Conservation (phyloP, 2,888 invertebrate genomes). For the Cyrtodaria siliqua region DNA sequence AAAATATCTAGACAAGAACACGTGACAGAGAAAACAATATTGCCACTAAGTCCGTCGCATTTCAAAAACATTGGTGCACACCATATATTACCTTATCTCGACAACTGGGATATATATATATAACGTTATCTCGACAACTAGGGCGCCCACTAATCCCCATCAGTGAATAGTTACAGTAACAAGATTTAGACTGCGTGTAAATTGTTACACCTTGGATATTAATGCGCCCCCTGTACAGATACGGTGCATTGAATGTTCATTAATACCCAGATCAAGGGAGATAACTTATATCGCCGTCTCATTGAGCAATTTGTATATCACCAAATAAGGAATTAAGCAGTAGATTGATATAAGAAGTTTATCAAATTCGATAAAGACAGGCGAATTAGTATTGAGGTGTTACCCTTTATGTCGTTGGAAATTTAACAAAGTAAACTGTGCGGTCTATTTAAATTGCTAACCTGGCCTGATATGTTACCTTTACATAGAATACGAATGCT, state of each 20-base stretch:
- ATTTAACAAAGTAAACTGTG: too few species aligned
- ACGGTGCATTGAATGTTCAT: conserved; percentile 28
- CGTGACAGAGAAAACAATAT: too few species aligned
- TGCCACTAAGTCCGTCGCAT: too few species aligned
- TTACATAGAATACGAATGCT: too few species aligned
- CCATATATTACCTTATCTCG: conserved; percentile 4
- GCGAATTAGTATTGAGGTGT: not conserved
- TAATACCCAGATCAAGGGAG: conserved; percentile 9
- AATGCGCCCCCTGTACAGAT: conserved; percentile 24
- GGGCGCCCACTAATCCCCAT: conserved; percentile 7
- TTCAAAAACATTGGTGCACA: not conserved
- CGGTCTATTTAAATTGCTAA: too few species aligned
- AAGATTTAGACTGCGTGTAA: conserved; percentile 44
- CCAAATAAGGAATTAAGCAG: conserved; percentile 24
- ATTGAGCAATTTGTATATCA: not conserved
- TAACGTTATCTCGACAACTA: not conserved
- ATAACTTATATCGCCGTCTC: conserved; percentile 1
- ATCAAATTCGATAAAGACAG: conserved; percentile 12
- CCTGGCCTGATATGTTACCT: too few species aligned
- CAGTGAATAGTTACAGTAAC: conserved; percentile 25
- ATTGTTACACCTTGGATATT: conserved; percentile 32
- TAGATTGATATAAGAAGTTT: conserved; percentile 22
- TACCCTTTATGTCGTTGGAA: too few species aligned
- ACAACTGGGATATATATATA: not conserved
- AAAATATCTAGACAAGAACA: too few species aligned